Evolutionary conservation across 2,113 vertebrate species (phyloP).

Genomic region (Carassius carassius): DNA sequence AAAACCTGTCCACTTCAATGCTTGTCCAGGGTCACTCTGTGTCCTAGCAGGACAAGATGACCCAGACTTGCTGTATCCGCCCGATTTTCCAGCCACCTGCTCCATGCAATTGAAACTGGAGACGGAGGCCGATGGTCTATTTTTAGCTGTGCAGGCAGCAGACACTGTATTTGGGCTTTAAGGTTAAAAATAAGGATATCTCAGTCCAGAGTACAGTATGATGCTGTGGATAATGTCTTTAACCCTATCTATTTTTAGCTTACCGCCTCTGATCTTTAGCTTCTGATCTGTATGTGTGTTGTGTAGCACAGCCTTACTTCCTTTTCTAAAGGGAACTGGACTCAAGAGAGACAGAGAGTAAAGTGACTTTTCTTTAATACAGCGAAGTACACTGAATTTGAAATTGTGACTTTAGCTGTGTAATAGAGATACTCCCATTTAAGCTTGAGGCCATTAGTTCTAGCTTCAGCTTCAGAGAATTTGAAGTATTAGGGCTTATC

Average conservation of each 20-base stretch:
- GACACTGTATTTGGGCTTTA: slow-evolving; percentile 70
- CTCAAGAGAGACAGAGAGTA: not conserved
- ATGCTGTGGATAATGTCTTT: not conserved
- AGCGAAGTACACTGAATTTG: not conserved
- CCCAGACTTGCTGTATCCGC: slow-evolving; percentile 49
- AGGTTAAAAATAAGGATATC: slow-evolving; percentile 77
- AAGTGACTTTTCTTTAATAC: not conserved
- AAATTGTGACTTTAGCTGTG: slow-evolving; percentile 2
- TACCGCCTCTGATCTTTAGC: slow-evolving; percentile 7
- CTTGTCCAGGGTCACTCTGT: slow-evolving; percentile 62
- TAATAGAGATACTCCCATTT: not conserved
- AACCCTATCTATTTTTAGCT: slow-evolving; percentile 27
- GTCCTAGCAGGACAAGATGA: slow-evolving; percentile 30
- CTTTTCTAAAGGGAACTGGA: not conserved
- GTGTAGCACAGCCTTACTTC: slow-evolving; percentile 1
- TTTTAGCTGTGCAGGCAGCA: slow-evolving; percentile 69
- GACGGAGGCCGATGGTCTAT: slow-evolving; percentile 68
- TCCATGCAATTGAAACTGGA: slow-evolving; percentile 75
- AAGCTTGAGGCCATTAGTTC: not conserved
- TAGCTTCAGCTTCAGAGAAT: not conserved
- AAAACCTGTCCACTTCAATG: not conserved
- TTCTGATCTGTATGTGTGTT: slow-evolving; percentile 1
- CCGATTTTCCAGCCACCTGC: slow-evolving; percentile 67
- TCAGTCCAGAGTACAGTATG: slow-evolving; percentile 52
- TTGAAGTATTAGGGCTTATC: not conserved